These are phyloP conservation scores for Apogon hyalosoma DNA, from an alignment of 2,797 vertebrate species.

Conservation along the genomic window DNA sequence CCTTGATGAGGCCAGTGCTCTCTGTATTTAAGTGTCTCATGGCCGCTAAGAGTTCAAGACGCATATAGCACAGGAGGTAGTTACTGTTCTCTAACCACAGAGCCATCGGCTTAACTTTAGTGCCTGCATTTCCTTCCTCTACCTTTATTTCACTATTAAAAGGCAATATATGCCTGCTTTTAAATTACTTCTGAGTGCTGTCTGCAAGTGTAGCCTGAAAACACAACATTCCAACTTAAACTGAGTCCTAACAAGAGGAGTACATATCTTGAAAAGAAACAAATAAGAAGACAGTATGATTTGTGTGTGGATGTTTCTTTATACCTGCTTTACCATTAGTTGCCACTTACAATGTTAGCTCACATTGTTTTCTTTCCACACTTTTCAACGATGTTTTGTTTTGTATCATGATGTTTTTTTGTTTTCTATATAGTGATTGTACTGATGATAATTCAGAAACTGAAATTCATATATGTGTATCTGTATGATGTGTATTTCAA, in stretches of 20 bases:
- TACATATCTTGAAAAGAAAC: too few relatives aligned
- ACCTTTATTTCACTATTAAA: conserved; percentile 47
- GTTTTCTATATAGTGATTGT: background rate
- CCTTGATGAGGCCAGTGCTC: conserved; percentile 65
- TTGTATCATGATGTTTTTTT: background rate
- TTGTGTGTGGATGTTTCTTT: too few relatives aligned
- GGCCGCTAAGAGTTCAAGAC: conserved; percentile 77
- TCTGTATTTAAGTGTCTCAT: conserved; percentile 81
- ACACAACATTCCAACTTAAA: conserved; percentile 12
- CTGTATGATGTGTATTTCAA: too few relatives aligned
- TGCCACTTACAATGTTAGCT: too few relatives aligned
- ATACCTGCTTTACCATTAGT: too few relatives aligned
- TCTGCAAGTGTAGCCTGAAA: background rate
- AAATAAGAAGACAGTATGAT: too few relatives aligned
- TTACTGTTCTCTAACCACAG: conserved; percentile 78
- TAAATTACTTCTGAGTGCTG: conserved; percentile 16
- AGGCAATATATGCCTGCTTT: conserved; percentile 26
- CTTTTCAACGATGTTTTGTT: background rate
- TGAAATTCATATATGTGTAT: too few relatives aligned
- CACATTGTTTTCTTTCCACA: too few relatives aligned
- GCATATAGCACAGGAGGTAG: conserved; percentile 75
- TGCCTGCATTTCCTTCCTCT: conserved; percentile 49
- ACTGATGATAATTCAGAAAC: too few relatives aligned
- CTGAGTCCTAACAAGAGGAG: background rate
- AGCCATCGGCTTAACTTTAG: conserved; percentile 62